These are phyloP conservation scores for Caloenas nicobarica DNA, from an alignment of 2,113 vertebrate species.

Conservation along the genomic window DNA sequence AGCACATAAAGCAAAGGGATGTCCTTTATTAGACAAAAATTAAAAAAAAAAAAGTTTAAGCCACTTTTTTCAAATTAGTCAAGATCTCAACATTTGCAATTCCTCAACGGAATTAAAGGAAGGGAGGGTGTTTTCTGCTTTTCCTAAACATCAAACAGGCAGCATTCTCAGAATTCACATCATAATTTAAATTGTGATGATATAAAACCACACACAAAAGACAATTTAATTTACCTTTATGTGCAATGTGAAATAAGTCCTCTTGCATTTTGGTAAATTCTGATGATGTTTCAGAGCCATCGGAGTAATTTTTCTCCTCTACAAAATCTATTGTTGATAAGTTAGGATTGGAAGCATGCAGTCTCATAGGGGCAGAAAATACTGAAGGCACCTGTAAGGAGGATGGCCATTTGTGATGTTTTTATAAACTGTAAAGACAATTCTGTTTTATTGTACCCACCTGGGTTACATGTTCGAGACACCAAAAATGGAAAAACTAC, in stretches of 20 bases:
- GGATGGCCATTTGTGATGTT: neutral
- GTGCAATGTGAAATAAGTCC: conserved; percentile 90
- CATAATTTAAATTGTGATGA: neutral
- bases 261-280: conserved; percentile 95
- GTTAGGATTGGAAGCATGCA: conserved; percentile 97
- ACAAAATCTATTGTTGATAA: conserved; percentile 88
- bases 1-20: neutral
- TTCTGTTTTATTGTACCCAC: neutral
- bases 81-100: neutral
- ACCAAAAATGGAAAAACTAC: neutral
- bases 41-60: neutral
- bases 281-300: conserved; percentile 84
- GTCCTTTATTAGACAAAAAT: neutral
- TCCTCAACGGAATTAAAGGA: neutral
- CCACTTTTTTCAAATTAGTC: neutral
- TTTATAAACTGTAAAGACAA: neutral
- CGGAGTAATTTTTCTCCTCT: conserved; percentile 84
- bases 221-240: conserved; percentile 80
- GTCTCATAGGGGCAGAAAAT: conserved; percentile 84
- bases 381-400: conserved; percentile 78
- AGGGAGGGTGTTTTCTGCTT: neutral
- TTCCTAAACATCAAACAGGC: neutral
- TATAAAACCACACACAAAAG: neutral
- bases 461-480: neutral
- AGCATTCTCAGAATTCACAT: neutral